Base-by-base conservation (phyloP, 1,140 invertebrate species). In the Heterodera schachtii region DNA sequence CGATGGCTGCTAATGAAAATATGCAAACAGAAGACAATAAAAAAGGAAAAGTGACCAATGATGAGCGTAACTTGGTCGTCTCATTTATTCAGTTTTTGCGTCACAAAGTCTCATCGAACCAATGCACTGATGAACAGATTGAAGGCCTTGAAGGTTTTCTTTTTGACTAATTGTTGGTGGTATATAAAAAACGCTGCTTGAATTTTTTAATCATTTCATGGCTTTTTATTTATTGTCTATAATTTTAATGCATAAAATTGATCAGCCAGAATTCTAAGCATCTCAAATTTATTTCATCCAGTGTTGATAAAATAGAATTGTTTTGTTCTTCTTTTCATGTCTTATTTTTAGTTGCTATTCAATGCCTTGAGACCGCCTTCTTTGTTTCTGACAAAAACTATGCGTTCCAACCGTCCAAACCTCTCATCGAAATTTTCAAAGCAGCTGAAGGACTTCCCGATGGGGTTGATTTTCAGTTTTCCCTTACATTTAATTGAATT, bases 31-130 rank as follows among this genome's bases (percentile, higher is more conserved):
- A 69, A n/a, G 44, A 46, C 5, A 47, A 78, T 3, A 21, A 46
- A 41, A 78, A 78, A 46, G 77, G 77, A 52, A 86, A 81, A n/a
- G 83, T 84, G 44, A 84, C 83, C 11, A 84, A 78, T 43, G 82
- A 87, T 66, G 88, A 89, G 75, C 80, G 86, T 41, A 89, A 89
- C 57, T 70, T 89, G 44, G 84, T 85, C n/a, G 89, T 89, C 43
- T 81, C 86, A 2, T 89, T 90, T 81, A 87, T 89, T 69, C 88
- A 89, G 57, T 89, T 89, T 76, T 60, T 89, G 66, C 87, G 88
- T 4, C 88, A 89, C 13, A 89, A 89, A 74, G 88, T 89, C 41
- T 89, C 89, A 31, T 64, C 75, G 6, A 88, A 88, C 69, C 83
- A 89, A 46, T 90, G 86, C 66, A 88, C 83, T 21, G 66, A 81